These are phyloP conservation scores for Drosophila merina DNA, from an alignment of 2,888 invertebrate genomes.

Conservation along the genomic window DNA sequence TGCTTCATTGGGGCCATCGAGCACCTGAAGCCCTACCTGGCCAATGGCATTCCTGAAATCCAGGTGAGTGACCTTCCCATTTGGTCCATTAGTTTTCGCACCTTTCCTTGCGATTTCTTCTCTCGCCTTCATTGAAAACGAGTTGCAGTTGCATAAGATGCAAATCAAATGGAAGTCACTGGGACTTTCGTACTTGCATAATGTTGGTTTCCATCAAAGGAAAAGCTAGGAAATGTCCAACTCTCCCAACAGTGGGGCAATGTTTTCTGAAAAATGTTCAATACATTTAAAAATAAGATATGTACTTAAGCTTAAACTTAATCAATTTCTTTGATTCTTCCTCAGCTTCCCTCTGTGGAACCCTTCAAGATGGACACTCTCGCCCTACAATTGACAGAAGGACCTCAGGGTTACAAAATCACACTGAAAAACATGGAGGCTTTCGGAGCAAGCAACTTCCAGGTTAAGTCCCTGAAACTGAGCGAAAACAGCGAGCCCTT, in stretches of 20 bases:
- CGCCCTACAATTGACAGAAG: slow-evolving; percentile 86
- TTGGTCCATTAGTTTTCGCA: slow-evolving; percentile 3
- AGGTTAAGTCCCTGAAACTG: slow-evolving; percentile 86
- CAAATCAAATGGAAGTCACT: slow-evolving; percentile 39
- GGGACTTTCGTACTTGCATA: slow-evolving; percentile 51
- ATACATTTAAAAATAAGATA: not conserved
- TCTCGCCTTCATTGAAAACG: slow-evolving; percentile 37
- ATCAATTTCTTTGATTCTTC: not conserved
- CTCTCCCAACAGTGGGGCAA: slow-evolving; percentile 24
- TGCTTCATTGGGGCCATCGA: slow-evolving; percentile 86
- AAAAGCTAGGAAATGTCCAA: slow-evolving; percentile 43
- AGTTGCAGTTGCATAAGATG: slow-evolving; percentile 58
- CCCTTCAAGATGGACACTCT: slow-evolving; percentile 87
- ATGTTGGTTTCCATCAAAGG: slow-evolving; percentile 7
- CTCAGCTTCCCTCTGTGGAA: slow-evolving; percentile 87
- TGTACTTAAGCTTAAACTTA: not conserved
- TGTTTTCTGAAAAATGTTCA: not conserved
- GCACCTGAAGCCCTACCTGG: slow-evolving; percentile 86
- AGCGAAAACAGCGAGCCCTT: slow-evolving; percentile 87
- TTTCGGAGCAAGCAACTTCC: slow-evolving; percentile 87
- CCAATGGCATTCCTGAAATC: slow-evolving; percentile 87
- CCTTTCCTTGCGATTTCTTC: slow-evolving; percentile 4
- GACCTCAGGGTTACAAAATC: slow-evolving; percentile 86
- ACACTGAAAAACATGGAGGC: slow-evolving; percentile 86
- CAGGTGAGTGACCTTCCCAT: slow-evolving; percentile 81